Percentiles rank a stretch among this genome's conserved stretches.
phyloP scores from a whole-genome alignment of 2,888 invertebrate species.

The Coronaproctus castanopsis region DNA sequence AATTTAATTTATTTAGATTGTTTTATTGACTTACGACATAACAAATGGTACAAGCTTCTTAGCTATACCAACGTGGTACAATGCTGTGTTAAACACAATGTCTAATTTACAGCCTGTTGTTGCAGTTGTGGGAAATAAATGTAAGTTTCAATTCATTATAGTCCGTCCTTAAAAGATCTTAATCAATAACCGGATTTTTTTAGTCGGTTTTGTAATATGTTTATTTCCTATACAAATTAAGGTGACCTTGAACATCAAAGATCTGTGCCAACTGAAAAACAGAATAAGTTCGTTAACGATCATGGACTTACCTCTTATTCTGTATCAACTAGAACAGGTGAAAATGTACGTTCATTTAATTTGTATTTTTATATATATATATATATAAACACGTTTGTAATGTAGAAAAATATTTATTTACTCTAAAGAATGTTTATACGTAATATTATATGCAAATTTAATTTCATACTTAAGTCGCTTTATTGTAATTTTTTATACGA shows the following conservation, averaged over 20 bases:
- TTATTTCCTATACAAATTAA: conserved; percentile 17
- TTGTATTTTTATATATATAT: not conserved
- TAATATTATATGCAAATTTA: not conserved
- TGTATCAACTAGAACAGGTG: conserved; percentile 51
- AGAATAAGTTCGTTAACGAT: conserved; percentile 41
- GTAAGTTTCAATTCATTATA: conserved; percentile 15
- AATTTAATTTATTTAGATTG: conserved; percentile 49
- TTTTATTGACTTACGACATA: conserved; percentile 64
- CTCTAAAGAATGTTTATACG: not conserved
- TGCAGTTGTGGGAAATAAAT: conserved; percentile 14
- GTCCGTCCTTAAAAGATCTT: not conserved
- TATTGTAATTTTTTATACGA: too few relatives aligned
- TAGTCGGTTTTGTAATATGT: too few relatives aligned
- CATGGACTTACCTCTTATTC: conserved; percentile 31
- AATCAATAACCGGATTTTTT: too few relatives aligned
- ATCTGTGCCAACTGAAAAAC: conserved; percentile 40
- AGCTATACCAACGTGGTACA: conserved; percentile 49
- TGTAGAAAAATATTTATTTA: not conserved
- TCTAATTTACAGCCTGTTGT: conserved; percentile 24
- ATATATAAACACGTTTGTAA: not conserved
- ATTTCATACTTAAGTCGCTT: not conserved
- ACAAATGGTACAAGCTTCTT: conserved; percentile 63
- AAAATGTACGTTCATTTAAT: conserved; percentile 33
- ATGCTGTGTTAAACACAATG: conserved; percentile 22
- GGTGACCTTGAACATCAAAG: conserved; percentile 51